Base-by-base conservation (phyloP, 1,140 invertebrate species). In the Solen grandis region DNA sequence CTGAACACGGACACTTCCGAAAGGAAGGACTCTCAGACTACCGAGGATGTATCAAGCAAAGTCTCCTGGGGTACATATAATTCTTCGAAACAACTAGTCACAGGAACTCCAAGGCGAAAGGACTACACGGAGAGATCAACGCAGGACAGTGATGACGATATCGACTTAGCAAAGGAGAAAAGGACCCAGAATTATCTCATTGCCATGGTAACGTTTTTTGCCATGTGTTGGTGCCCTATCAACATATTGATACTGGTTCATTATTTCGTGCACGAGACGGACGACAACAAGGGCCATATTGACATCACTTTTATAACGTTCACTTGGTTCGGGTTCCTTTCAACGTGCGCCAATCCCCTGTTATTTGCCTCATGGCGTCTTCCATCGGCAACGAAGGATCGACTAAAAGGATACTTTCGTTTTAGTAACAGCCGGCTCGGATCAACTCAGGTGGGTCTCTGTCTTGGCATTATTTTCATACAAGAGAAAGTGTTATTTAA, bases 291-390 rank as follows among this genome's bases (percentile, higher is more conserved):
- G 25, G 93, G 93, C 27, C 94, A 95, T 85, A 95, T 95, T 70
- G 95, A 96, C 85, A 93, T 95, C 25, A 94, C 94, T 1, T 96
- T 94, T 87, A 93, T 94, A 35, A 93, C 94, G 78, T 95, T 95
- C 80, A 94, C 95, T 5, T 96, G 95, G 95, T 90, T 96, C 36
- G 95, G 94, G 1, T 96, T 95, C 80, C 86, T 95, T 41, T 95
- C 95, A 36, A 95, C 94, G 0, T 94, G 95, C 63, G 94, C 93
- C 8, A 95, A 94, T 25, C 95, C 95, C 0, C 89, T 93, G 50
- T 89, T 96, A 29, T 95, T 95, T 87, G 93, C 93, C 19, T 93
- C 93, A 0, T 95, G 95, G 94, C 93, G 94, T 65, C 94, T 95
- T 92, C 95, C 93, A 81, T 93, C 94, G 93, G 90, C 93, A 4